phyloP scores from a whole-genome alignment of 2,888 invertebrate genomes.

The Aquatica leii region DNA sequence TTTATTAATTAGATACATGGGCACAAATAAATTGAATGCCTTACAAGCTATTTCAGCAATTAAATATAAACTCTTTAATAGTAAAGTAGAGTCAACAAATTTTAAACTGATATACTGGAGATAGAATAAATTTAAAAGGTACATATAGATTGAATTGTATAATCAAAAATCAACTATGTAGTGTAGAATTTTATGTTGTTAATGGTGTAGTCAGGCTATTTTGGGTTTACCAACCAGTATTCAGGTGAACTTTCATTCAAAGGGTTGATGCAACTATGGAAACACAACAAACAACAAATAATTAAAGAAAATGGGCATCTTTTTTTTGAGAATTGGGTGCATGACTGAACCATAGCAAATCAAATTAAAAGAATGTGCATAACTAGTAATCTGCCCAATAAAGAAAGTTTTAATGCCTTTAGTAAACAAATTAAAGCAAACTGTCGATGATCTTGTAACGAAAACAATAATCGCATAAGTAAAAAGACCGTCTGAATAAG shows the following conservation, averaged over 20 bases:
- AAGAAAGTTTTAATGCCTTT: slow-evolving; percentile 36
- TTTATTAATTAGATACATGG: too few species aligned
- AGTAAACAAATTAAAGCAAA: slow-evolving; percentile 35
- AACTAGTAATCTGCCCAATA: slow-evolving; percentile 24
- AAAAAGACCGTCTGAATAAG: slow-evolving; percentile 42
- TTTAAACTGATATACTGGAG: too few species aligned
- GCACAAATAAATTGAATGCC: too few species aligned
- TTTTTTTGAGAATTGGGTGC: slow-evolving; percentile 40
- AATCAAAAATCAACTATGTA: not conserved
- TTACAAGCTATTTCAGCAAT: too few species aligned
- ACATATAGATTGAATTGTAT: too few species aligned
- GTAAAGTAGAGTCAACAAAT: too few species aligned
- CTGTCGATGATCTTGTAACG: slow-evolving; percentile 36
- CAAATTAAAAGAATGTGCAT: slow-evolving; percentile 36
- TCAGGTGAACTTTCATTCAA: slow-evolving; percentile 21
- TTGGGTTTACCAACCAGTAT: slow-evolving; percentile 16
- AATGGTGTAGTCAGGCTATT: slow-evolving; percentile 13
- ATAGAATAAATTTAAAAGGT: too few species aligned
- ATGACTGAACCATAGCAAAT: slow-evolving; percentile 41
- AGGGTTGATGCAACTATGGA: slow-evolving; percentile 7
- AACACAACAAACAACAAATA: slow-evolving; percentile 10
- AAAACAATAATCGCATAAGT: slow-evolving; percentile 38
- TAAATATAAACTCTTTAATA: too few species aligned
- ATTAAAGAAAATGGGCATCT: slow-evolving; percentile 24
- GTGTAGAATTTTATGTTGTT: slow-evolving; percentile 28